Evolutionary conservation across 2,113 vertebrate genomes (phyloP).

Genomic region (Vanacampus margaritifer): DNA sequence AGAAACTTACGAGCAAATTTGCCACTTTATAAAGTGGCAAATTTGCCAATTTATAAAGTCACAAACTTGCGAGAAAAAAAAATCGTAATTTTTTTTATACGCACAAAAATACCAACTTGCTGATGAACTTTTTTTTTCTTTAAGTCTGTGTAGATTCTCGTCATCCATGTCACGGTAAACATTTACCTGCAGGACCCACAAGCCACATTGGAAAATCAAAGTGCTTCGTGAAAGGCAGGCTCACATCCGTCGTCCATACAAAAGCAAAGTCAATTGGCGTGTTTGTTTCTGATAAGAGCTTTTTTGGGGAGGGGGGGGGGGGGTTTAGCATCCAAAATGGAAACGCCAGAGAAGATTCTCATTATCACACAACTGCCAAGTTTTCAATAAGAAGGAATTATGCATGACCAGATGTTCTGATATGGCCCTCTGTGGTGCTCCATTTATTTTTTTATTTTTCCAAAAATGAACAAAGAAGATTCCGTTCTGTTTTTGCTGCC

Average conservation of each 20-base stretch:
- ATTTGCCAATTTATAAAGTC: too few relatives aligned
- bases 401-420: conserved; percentile 70
- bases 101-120: neutral
- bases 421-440: conserved; percentile 37
- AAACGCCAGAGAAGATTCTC: conserved; percentile 60
- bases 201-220: conserved; percentile 13
- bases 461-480: conserved; percentile 22
- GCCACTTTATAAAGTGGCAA: too few relatives aligned
- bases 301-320: neutral
- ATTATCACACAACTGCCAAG: conserved; percentile 57
- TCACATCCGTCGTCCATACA: conserved; percentile 5
- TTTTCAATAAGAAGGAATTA: conserved; percentile 70
- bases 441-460: conserved; percentile 9
- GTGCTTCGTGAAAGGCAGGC: conserved; percentile 16
- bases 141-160: neutral
- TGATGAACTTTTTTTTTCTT: neutral
- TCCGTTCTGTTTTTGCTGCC: conserved; percentile 12
- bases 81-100: too few relatives aligned
- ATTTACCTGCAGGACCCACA: neutral
- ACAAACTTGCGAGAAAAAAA: too few relatives aligned
- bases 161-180: too few relatives aligned
- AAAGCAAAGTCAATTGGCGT: conserved; percentile 21
- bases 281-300: conserved; percentile 66
- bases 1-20: too few relatives aligned
- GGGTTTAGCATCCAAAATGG: conserved; percentile 48